Conservation (phyloP, 35 echinoderm and acorn worm genomes). For the Patiria miniata region DNA sequence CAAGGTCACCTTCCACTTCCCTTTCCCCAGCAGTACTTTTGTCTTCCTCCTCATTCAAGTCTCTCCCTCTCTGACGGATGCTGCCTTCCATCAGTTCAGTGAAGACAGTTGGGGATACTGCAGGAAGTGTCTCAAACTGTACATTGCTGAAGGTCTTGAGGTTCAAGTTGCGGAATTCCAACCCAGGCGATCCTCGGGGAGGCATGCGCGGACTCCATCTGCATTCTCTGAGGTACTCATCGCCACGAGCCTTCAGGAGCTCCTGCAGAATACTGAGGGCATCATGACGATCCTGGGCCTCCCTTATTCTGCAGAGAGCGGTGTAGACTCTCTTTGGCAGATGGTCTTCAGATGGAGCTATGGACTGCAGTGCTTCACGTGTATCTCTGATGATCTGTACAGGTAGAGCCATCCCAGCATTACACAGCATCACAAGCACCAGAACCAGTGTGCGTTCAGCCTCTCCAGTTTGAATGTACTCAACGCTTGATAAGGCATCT, state of each 20-base stretch:
- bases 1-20: background rate
- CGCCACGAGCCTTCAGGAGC: conserved; percentile 4
- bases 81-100: background rate
- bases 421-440: conserved; percentile 55
- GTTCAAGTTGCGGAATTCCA: background rate
- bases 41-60: background rate
- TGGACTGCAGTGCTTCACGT: background rate
- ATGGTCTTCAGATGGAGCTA: conserved; percentile 6
- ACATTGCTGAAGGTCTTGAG: background rate
- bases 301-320: conserved; percentile 21
- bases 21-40: background rate
- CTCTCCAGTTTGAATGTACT: conserved; percentile 48
- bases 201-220: conserved; percentile 10
- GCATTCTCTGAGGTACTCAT: conserved; percentile 33
- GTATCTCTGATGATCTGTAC: background rate
- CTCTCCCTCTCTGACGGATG: background rate
- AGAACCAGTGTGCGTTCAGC: conserved; percentile 46
- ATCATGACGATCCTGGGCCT: conserved; percentile 5
- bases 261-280: background rate
- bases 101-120: background rate
- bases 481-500: conserved; percentile 40
- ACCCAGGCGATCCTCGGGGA: too few relatives aligned
- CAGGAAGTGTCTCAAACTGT: background rate
- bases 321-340: conserved; percentile 32
- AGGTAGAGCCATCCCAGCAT: conserved; percentile 30